Conservation (phyloP, 2,797 vertebrate species). For the Manis javanica region DNA sequence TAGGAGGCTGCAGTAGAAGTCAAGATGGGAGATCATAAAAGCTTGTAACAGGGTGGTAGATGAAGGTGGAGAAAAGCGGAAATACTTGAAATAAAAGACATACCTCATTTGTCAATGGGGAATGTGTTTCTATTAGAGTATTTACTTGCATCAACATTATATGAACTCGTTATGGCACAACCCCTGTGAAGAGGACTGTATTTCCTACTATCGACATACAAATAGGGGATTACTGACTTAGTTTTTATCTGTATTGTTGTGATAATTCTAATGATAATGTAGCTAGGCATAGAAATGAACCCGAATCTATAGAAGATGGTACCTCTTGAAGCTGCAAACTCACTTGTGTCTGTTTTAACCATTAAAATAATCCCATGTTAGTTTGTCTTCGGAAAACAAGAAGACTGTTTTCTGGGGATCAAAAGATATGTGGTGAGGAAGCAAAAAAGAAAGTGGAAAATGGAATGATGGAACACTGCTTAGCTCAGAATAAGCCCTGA, state of each 20-base stretch:
- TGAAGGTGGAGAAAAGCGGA: neutral
- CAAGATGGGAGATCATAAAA: neutral
- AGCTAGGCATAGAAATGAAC: neutral
- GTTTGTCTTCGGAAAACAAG: constrained; percentile 27
- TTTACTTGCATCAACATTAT: constrained; percentile 45
- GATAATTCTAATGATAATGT: neutral
- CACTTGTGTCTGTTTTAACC: neutral
- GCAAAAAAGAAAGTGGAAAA: neutral
- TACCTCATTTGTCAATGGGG: neutral
- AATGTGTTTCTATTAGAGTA: constrained; percentile 23
- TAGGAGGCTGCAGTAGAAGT: neutral
- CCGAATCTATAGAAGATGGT: neutral
- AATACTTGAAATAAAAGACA: neutral
- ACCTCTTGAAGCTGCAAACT: neutral
- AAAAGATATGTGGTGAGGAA: constrained; percentile 20
- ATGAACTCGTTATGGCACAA: neutral
- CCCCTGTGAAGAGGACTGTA: neutral
- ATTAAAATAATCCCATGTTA: constrained; percentile 53
- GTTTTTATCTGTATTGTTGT: constrained; percentile 16
- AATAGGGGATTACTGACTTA: neutral
- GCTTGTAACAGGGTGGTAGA: neutral
- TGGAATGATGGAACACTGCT: constrained; percentile 18
- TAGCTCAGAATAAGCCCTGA: constrained; percentile 39
- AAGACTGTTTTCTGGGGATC: constrained; percentile 39
- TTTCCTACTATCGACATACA: neutral